Conservation (phyloP, 2,113 vertebrate species). For the Mesembrinibis cayennensis region DNA sequence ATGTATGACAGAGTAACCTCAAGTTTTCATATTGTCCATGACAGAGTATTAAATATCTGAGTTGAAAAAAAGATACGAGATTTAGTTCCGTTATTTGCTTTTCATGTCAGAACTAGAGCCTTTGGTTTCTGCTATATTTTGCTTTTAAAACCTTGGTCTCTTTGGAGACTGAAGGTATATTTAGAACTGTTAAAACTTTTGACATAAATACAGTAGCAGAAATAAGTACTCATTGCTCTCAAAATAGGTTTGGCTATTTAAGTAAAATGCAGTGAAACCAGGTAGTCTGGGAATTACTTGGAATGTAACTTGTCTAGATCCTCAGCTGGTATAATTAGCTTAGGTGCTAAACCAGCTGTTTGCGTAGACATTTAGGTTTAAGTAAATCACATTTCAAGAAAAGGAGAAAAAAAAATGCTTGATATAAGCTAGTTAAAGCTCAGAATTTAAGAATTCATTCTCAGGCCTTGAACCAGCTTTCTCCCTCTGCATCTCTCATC, state of each 20-base stretch:
- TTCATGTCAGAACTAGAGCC: not conserved
- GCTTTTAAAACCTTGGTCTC: not conserved
- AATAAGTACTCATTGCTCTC: not conserved
- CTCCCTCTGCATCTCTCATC: not conserved
- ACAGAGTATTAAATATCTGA: not conserved
- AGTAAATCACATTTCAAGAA: not conserved
- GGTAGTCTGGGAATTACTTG: not conserved
- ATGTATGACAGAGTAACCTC: not conserved
- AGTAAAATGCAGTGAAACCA: not conserved
- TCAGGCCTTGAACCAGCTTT: not conserved
- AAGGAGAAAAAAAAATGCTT: not conserved
- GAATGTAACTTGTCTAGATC: not conserved
- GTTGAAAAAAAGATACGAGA: not conserved
- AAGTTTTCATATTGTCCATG: not conserved
- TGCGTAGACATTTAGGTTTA: not conserved
- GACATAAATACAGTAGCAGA: not conserved
- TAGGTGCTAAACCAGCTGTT: not conserved
- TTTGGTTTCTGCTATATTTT: not conserved
- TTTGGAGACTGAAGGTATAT: not conserved
- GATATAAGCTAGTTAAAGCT: not conserved
- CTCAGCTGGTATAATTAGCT: not conserved
- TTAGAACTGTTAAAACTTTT: slow-evolving; percentile 16
- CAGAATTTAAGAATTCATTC: not conserved
- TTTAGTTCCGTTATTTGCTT: not conserved
- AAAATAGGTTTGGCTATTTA: slow-evolving; percentile 10